phyloP scores from a whole-genome alignment of 2,113 vertebrate species.

The Mormyrus iriodes region DNA sequence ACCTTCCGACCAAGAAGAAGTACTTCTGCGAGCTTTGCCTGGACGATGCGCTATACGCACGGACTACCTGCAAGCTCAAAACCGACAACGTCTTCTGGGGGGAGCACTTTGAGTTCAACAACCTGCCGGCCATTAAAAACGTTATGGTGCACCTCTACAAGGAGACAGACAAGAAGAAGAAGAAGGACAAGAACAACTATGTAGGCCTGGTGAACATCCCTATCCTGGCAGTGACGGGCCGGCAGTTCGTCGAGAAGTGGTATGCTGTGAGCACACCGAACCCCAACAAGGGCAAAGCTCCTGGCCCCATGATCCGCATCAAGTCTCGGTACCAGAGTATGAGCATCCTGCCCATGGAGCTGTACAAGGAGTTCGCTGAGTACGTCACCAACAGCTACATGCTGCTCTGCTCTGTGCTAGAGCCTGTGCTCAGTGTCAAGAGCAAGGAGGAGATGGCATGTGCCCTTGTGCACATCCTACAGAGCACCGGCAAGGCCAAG shows the following conservation, averaged over 20 bases:
- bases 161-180: constrained; percentile 98
- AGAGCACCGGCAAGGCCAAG: constrained; percentile 98
- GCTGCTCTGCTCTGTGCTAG: constrained; percentile 87
- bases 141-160: constrained; percentile 91
- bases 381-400: constrained; percentile 98
- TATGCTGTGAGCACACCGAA: constrained; percentile 83
- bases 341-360: constrained; percentile 96
- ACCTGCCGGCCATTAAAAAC: constrained; percentile 80
- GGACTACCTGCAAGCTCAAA: constrained; percentile 97
- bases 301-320: constrained; percentile 91
- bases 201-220: constrained; percentile 88
- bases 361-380: constrained; percentile 98
- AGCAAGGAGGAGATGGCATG: constrained; percentile 99
- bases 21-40: constrained; percentile 95
- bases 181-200: constrained; percentile 97
- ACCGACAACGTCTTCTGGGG: constrained; percentile 98
- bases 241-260: constrained; percentile 97
- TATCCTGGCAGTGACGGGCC: constrained; percentile 70
- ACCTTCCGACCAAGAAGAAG: constrained; percentile 93
- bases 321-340: constrained; percentile 94
- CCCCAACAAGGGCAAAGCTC: constrained; percentile 81
- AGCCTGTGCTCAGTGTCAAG: constrained; percentile 91
- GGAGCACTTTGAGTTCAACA: constrained; percentile 98
- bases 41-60: constrained; percentile 92
- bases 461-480: constrained; percentile 90